Percentiles rank a stretch among this genome's conserved stretches.
Conservation (phyloP, 2,888 invertebrate genomes). For the Plusia festucae region DNA sequence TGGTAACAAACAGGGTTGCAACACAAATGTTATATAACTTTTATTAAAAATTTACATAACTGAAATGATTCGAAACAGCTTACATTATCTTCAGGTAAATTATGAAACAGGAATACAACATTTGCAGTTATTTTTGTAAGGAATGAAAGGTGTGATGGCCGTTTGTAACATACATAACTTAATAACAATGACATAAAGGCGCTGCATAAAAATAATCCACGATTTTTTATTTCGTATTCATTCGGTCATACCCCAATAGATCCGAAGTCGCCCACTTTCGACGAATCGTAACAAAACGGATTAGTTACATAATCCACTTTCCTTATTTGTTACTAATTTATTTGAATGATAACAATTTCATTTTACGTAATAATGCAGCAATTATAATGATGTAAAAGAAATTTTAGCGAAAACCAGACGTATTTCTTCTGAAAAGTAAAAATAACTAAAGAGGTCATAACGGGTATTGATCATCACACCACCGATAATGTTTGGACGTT, state of each 20-base stretch:
- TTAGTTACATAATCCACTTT: constrained; percentile 44
- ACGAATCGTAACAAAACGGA: constrained; percentile 30
- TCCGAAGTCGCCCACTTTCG: constrained; percentile 40
- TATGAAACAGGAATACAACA: too few relatives aligned
- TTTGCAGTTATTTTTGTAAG: too few relatives aligned
- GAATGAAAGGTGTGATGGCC: not conserved
- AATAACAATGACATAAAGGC: not conserved
- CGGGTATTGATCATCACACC: not conserved
- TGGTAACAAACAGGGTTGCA: not conserved
- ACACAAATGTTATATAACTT: not conserved
- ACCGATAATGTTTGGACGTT: not conserved
- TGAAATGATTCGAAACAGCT: not conserved
- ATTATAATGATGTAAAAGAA: not conserved
- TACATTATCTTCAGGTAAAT: too few relatives aligned
- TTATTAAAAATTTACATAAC: not conserved
- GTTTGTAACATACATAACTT: not conserved
- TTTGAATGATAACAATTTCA: constrained; percentile 35
- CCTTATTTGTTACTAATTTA: constrained; percentile 36
- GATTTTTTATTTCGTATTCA: constrained; percentile 12
- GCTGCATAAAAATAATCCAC: not conserved
- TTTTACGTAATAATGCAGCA: constrained; percentile 40
- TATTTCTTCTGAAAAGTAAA: not conserved
- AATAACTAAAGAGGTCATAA: not conserved
- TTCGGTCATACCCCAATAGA: constrained; percentile 32
- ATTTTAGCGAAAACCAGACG: not conserved